A percentile compares a stretch with the other conserved stretches of the same genome.
These are phyloP conservation scores for Mythimna vitellina DNA, from an alignment of 2,888 invertebrate genomes.

Conservation along the genomic window DNA sequence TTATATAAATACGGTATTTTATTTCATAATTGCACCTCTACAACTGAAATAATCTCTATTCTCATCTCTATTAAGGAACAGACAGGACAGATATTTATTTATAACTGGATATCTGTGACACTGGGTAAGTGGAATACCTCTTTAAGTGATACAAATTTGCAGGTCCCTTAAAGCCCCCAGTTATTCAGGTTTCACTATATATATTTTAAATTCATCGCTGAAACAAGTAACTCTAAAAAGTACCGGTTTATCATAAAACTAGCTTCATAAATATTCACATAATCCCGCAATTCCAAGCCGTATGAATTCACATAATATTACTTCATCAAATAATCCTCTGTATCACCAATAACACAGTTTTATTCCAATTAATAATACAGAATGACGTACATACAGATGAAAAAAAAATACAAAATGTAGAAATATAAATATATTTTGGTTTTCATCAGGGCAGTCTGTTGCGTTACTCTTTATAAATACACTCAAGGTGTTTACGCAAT, in stretches of 20 bases:
- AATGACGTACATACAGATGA: constrained; percentile 49
- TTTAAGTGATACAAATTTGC: no score
- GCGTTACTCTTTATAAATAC: constrained; percentile 59
- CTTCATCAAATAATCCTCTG: constrained; percentile 26
- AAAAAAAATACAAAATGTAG: constrained; percentile 23
- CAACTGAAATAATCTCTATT: no score
- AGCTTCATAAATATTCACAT: constrained; percentile 23
- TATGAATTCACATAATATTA: constrained; percentile 13
- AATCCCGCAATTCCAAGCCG: constrained; percentile 26
- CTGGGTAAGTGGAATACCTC: no score
- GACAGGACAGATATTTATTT: no score
- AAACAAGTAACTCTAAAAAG: constrained; percentile 5
- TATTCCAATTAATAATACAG: constrained; percentile 39
- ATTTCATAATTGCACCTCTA: no score
- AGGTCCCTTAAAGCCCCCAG: no score
- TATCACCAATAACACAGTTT: constrained; percentile 34
- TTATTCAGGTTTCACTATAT: no score
- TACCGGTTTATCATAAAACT: constrained; percentile 13
- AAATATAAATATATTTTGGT: constrained; percentile 51
- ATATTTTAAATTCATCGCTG: neutral
- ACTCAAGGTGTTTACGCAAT: constrained; percentile 49
- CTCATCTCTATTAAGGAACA: no score
- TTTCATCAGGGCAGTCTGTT: constrained; percentile 41
- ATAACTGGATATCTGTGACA: no score
- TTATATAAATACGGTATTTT: no score